Percentiles rank a stretch among this genome's conserved stretches.
Conservation (phyloP, 2,113 vertebrate genomes). For the Sialia sialis region DNA sequence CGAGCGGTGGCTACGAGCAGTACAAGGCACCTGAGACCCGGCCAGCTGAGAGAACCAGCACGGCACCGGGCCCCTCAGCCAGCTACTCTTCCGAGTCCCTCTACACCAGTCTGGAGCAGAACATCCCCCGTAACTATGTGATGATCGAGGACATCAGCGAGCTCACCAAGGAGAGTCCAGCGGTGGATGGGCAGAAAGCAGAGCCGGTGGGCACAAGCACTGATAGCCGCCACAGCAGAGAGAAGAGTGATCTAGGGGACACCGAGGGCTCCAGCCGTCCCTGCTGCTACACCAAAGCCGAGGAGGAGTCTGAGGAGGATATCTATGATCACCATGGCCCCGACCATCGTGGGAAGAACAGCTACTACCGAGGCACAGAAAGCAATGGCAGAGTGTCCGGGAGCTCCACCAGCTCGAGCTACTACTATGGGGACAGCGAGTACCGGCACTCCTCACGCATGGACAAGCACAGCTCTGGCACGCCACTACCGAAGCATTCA, state of each 20-base stretch:
- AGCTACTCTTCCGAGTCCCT: conserved; percentile 85
- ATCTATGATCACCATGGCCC: conserved; percentile 86
- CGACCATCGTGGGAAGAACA: conserved; percentile 79
- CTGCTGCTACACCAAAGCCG: conserved; percentile 84
- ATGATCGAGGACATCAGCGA: conserved; percentile 99
- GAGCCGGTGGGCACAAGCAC: conserved; percentile 71
- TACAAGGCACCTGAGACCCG: conserved; percentile 80
- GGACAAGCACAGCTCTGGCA: conserved; percentile 77
- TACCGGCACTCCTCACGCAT: conserved; percentile 83
- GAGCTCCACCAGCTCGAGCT: conserved; percentile 69
- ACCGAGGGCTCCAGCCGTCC: conserved; percentile 74
- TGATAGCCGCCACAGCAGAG: conserved; percentile 78
- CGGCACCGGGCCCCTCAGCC: conserved; percentile 80
- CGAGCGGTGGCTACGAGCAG: conserved; percentile 82
- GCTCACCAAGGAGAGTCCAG: conserved; percentile 89
- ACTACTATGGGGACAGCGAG: conserved; percentile 84
- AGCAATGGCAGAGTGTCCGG: conserved; percentile 81
- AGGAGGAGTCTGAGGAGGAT: conserved; percentile 95
- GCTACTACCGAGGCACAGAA: conserved; percentile 79
- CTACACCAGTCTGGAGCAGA: conserved; percentile 94
- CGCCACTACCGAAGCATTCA: conserved; percentile 81
- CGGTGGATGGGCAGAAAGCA: conserved; percentile 79
- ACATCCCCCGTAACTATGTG: conserved; percentile 95
- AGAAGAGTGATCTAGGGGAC: conserved; percentile 71
- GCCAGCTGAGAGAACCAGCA: conserved; percentile 71